phyloP scores from a whole-genome alignment of 2,888 invertebrate genomes.

The Tinea pellionella region DNA sequence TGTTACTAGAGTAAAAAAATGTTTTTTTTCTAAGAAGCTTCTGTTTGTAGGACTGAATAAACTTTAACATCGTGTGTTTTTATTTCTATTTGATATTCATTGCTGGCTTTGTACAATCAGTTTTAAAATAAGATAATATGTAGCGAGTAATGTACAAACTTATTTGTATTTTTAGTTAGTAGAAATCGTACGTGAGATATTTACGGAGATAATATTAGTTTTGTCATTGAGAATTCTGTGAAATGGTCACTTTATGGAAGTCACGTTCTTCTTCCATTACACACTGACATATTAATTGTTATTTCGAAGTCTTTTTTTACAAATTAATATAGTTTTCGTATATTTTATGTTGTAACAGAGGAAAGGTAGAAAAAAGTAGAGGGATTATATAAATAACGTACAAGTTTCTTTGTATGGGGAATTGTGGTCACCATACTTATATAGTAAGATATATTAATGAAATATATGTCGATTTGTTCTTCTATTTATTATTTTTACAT shows the following conservation, averaged over 20 bases:
- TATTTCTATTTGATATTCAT: background rate
- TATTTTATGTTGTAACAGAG: background rate
- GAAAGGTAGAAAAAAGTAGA: too few species aligned
- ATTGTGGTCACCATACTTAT: too few species aligned
- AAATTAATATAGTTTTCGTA: background rate
- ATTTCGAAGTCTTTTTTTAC: background rate
- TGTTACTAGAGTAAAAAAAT: background rate
- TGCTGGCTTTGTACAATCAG: background rate
- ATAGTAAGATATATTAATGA: too few species aligned
- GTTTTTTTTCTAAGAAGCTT: background rate
- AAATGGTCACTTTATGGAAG: background rate
- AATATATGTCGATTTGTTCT: too few species aligned
- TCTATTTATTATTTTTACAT: too few species aligned
- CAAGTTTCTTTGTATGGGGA: too few species aligned
- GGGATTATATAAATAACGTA: too few species aligned
- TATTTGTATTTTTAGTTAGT: background rate
- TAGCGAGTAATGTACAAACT: background rate
- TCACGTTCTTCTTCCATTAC: background rate
- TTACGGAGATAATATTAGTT: slow-evolving; percentile 1
- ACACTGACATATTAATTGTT: background rate
- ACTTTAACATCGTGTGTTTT: background rate
- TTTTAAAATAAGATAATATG: background rate
- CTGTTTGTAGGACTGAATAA: background rate
- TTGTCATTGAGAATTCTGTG: slow-evolving; percentile 1
- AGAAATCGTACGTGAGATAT: background rate